Evolutionary conservation across 2,113 vertebrate genomes (phyloP).

Genomic region (Phodopus roborovskii): DNA sequence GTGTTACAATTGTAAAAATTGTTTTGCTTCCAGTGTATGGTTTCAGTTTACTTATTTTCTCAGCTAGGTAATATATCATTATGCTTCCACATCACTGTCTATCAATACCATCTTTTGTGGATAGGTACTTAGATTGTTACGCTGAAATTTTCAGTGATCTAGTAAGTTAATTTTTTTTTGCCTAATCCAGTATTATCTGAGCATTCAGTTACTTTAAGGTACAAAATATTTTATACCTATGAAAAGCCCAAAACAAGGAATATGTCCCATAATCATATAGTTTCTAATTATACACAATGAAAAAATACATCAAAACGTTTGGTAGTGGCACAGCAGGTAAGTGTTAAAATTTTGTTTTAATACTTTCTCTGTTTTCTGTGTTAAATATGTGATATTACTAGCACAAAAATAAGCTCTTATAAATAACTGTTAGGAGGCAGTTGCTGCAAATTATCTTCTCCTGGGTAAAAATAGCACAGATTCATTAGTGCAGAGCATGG

Average conservation of each 20-base stretch:
- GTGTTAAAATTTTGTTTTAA: constrained; percentile 18
- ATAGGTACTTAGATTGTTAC: not conserved
- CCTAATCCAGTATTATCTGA: not conserved
- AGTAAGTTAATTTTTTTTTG: constrained; percentile 30
- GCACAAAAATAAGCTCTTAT: constrained; percentile 17
- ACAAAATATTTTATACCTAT: not conserved
- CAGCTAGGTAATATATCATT: not conserved
- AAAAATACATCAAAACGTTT: constrained; percentile 12
- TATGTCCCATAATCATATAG: not conserved
- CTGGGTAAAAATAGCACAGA: constrained; percentile 34
- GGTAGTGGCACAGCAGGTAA: not conserved
- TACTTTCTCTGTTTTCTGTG: constrained; percentile 36
- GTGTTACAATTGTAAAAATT: not conserved
- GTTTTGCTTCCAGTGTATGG: not conserved
- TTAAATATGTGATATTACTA: constrained; percentile 55
- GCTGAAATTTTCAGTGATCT: constrained; percentile 5
- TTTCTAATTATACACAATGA: constrained; percentile 2
- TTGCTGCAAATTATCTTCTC: constrained; percentile 11
- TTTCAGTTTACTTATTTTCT: constrained; percentile 34
- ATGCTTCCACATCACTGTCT: not conserved
- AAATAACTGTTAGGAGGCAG: constrained; percentile 50
- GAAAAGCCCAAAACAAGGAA: not conserved
- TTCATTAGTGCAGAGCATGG: not conserved
- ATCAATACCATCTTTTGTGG: not conserved
- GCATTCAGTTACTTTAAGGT: constrained; percentile 38